Base-by-base conservation (phyloP, 2,797 vertebrate genomes). In the Coregonus ussuriensis region DNA sequence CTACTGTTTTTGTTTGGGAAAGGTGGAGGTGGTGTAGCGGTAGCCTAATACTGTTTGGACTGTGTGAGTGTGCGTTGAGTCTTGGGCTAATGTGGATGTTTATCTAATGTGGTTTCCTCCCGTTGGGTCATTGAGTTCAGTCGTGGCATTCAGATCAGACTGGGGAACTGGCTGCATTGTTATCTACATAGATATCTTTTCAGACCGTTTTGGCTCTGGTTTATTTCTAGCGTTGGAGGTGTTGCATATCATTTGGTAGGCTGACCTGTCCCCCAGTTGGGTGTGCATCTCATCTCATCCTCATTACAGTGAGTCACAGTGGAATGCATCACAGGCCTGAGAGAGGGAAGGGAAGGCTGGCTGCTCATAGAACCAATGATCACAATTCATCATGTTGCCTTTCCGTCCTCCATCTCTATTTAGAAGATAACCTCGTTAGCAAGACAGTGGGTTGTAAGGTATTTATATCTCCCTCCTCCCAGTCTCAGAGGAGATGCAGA, bases 131-230 rank as follows among this genome's bases (percentile, higher is more conserved):
- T 25, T 21, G 72, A 78, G 82, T 86, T 87, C 83, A 88, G 53
- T 77, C 7, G 35, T 63, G 78, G 71, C 63, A 77, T 88, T 77
- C 81, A 54, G 5, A 37, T 86, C 18, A 81, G 63, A 31, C 76
- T 77, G 75, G 79, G 72, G 66, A 71, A 82, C 59, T 72, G 71
- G 68, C 69, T 74, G 72, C 76, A 74, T 86, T 78, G 87, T 82
- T 16, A 47, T 35, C 9, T 21, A 66, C 63, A 21, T 66, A 3
- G 18, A 41, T 77, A 75, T 73, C 62, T 47, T 78, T 72, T 80
- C 72, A 78, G 74, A 77, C 67, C 79, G 75, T 79, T 80, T 83
- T 76, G 84, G 74, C 77, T 85, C 71, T 65, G 71, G 73, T 86
- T 90, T 89, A 47, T 63, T 63, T 21, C 29, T 31, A 37, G 31